Evolutionary conservation across 2,113 vertebrate species (phyloP), one percentile per base, ranked within the genome.

Genomic region (Fulmarus glacialis): DNA sequence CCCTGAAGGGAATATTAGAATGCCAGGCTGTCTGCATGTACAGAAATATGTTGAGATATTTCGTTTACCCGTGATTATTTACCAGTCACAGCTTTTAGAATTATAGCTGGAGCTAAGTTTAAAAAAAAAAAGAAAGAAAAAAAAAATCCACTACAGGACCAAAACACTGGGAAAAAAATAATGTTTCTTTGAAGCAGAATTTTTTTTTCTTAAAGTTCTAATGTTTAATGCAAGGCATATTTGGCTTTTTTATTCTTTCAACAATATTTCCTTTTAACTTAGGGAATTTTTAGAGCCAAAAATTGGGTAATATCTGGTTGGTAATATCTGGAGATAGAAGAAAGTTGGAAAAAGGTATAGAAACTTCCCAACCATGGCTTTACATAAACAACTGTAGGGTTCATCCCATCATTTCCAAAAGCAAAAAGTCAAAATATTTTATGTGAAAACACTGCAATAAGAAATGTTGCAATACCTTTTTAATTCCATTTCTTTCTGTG

Each of bases 31-130:
- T 50, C 70, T 86, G 78, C 34, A 58, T 1, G 0, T 29, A 81
- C 26, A 88, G 66, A 90, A 93, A 89, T 85, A 88, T 9, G 48
- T 70, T 62, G 36, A 67, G 47, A 73, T 86, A 62, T 58, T 94
- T 97, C 30, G 90, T 94, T 91, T 94, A 82, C 58, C 67, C 40
- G 4, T 86, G 50, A 93, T 71, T 93, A 87, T 96, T 97, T 88
- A 96, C 40, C 50, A 82, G 67, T 90, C 91, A 93, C 34, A 82
- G 38, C 38, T 95, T 82, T 84, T 66, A 68, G 40, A 87, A 82
- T 87, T 64, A 91, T 7, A 79, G 58, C 36, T 74, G 15, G 18
- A 87, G 26, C 11, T 12, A 60, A 9, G 30, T 18, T 42, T 87
- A 82, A 30, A 9, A 23, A 40, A 6, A 47, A 23, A 22, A n/a